Conservation (phyloP, 2,888 invertebrate genomes). For the Yponomeuta plumbellus region DNA sequence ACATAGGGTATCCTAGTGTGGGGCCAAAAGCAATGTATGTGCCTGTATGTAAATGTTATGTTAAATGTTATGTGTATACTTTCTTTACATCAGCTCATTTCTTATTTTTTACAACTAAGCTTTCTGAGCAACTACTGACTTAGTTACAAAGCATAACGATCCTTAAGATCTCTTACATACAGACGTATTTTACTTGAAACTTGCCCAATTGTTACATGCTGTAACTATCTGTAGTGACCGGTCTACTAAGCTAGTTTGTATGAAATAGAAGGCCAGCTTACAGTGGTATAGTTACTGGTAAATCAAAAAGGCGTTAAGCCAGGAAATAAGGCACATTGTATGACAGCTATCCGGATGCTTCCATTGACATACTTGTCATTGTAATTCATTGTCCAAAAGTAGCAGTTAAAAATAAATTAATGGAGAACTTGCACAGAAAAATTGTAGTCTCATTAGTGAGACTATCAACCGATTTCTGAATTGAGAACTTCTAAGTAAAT, state of each 20-base stretch:
- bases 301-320: neutral
- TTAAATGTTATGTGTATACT: no score
- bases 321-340: neutral
- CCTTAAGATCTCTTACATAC: neutral
- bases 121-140: neutral
- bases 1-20: no score
- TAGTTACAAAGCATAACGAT: neutral
- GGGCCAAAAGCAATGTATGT: no score
- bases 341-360: neutral
- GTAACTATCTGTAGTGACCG: neutral
- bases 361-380: neutral
- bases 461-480: no score
- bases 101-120: neutral
- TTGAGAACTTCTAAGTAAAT: no score
- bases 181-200: neutral
- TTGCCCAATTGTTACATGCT: neutral
- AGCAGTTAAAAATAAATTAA: no score
- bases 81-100: no score
- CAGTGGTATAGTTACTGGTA: neutral
- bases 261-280: neutral
- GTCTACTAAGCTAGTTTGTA: neutral
- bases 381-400: neutral
- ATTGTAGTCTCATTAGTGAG: no score
- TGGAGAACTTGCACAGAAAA: no score
- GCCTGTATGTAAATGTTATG: no score